Percentiles rank a stretch among this genome's conserved stretches.
Evolutionary conservation across 2,113 vertebrate genomes (phyloP).

Genomic region (Alaudala cheleensis): DNA sequence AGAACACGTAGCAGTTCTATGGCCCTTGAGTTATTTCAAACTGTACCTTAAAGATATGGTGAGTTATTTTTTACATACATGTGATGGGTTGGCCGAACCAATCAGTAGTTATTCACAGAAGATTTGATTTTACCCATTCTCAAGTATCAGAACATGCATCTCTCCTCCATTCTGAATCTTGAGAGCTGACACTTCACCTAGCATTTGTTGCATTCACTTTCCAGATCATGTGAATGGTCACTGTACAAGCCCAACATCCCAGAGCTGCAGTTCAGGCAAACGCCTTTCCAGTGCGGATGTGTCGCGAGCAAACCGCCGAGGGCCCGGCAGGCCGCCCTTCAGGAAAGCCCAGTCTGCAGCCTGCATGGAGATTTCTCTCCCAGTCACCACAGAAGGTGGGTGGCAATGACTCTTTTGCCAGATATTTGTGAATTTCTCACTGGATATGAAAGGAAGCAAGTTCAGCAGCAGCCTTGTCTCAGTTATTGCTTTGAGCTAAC

Average conservation of each 20-base stretch:
- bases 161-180: neutral
- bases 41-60: neutral
- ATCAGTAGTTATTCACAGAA: neutral
- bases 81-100: neutral
- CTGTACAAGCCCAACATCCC: constrained; percentile 94
- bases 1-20: neutral
- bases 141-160: neutral
- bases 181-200: neutral
- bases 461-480: neutral
- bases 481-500: neutral
- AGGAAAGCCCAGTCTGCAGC: constrained; percentile 98
- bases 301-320: constrained; percentile 89
- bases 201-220: constrained; percentile 66
- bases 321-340: constrained; percentile 93
- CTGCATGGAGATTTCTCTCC: constrained; percentile 99
- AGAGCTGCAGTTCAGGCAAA: constrained; percentile 88
- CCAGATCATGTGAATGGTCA: constrained; percentile 98
- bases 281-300: constrained; percentile 88
- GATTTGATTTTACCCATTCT: neutral
- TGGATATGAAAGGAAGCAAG: neutral
- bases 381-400: constrained; percentile 97
- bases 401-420: constrained; percentile 56
- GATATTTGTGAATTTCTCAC: neutral
- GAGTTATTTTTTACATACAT: neutral
- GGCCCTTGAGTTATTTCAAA: neutral